Evolutionary conservation across 2,888 invertebrate genomes (phyloP), one percentile per base, ranked within the genome.

Genomic region (Leucoma salicis): DNA sequence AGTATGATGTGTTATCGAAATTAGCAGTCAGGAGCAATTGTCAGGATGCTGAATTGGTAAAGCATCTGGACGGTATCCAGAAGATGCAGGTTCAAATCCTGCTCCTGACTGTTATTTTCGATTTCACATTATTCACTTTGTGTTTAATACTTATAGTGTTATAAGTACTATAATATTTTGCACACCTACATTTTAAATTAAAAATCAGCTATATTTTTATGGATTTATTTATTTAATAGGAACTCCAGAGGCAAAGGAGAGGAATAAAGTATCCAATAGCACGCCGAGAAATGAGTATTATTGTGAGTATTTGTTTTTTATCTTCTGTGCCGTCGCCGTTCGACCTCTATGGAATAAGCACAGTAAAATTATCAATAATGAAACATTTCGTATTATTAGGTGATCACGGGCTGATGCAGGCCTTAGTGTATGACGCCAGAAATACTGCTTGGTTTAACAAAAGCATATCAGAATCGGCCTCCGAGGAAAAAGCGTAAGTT

Each of bases 371-470:
- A 2, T 8, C 21, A 21, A 14, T 31, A 38, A 11, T 18, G 10
- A 10, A 1, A 14, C n/a, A 15, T 10, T 24, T 31, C 12, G 24
- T 74, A 95, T 32, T 7, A 11, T n/a, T 11, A 58, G 96, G 96
- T 81, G 97, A 97, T 73, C 93, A 96, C 54, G 94, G 95, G 60
- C 88, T 97, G 38, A 93, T 97, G 79, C 94, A 95, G 70, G 95
- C 95, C 37, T 84, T 97, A 35, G 95, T 97, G 1, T 96, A 95
- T 69, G 97, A 97, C 77, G 97, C 97, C 6, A 93, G 95, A 70
- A 95, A 95, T 54, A 97, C 97, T 1, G 93, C 94, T 55, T 95
- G 96, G 94, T 97, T 96, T 76, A 94, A 94, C 57, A 92, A 93
- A 55, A 95, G 94, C 71, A 93, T 94, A 57, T 94, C 93, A 36